phyloP scores from a whole-genome alignment of 1,140 invertebrate species.

The Drosophila lacertosa region DNA sequence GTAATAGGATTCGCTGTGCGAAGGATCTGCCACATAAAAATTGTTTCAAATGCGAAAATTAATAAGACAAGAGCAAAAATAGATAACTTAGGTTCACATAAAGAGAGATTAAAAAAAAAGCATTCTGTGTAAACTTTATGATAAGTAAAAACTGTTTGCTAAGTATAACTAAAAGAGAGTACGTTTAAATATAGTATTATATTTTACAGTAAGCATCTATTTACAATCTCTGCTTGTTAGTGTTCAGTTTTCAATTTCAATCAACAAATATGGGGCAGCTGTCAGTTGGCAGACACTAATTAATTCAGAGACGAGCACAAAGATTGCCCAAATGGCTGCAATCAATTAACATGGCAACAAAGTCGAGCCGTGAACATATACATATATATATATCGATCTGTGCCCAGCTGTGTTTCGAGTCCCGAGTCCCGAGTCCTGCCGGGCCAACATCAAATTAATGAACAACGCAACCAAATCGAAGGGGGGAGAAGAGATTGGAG shows the following conservation, averaged over 20 bases:
- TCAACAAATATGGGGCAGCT: constrained; percentile 31
- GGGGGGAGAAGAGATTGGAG: not conserved
- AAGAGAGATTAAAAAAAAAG: no score
- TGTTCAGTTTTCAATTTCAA: constrained; percentile 35
- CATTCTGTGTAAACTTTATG: no score
- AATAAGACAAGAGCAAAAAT: no score
- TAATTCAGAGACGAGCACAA: constrained; percentile 72
- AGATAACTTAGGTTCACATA: no score
- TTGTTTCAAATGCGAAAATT: not conserved
- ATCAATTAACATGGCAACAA: constrained; percentile 76
- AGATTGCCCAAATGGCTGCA: constrained; percentile 75
- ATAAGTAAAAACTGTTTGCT: no score
- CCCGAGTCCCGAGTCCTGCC: not conserved
- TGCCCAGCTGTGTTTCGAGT: constrained; percentile 32
- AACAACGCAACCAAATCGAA: constrained; percentile 42
- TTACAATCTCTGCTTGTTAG: not conserved
- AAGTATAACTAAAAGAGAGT: no score
- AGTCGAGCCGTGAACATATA: constrained; percentile 59
- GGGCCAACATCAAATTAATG: constrained; percentile 67
- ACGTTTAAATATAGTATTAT: no score
- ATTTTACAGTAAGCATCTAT: not conserved
- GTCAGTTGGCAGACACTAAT: constrained; percentile 42
- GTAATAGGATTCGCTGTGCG: not conserved
- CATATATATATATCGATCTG: no score
- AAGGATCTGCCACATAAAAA: not conserved